Base-by-base conservation (phyloP, 1,140 invertebrate genomes). In the Limonius californicus region DNA sequence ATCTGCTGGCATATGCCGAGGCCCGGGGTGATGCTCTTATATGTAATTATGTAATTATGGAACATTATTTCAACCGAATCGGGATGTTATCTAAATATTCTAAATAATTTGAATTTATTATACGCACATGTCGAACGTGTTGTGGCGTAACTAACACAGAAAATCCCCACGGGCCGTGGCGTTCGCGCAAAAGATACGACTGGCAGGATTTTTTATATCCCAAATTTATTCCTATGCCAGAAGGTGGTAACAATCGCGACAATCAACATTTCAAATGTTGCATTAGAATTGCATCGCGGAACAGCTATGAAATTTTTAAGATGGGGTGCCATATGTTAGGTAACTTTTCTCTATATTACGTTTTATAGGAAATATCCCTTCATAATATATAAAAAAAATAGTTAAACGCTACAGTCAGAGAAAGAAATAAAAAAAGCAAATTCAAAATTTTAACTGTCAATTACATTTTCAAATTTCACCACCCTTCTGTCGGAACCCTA, bases 21-120 rank as follows among this genome's bases (percentile, higher is more conserved):
- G 7, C 45, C 19, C 50, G 35, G 23, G 58, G 58, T 60, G 45
- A 60, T 60, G 19, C 47, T 30, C 21, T 59, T 27, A 15, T 23
- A 20, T 60, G 58, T 60, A 43, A 60, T 60, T 60, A 60, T 60
- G 58, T 60, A 60, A 60, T 60, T 60, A 60, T 53, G 45, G 45
- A 27, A 35, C 58, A 60, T 60, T 60, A 60, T 60, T 60, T 60
- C 47, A 27, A 54, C 27, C 39, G 23, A 39, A 54, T 50, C 42
- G 27, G 18, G 30, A 60, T 45, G 27, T 7, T 54, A 60, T 60
- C 58, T 27, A 53, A 60, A 60, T 54, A 50, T 50, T 50, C 45
- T 50, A 50, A 50, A 50, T 50, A 50, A 50, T 50, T 50, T 50
- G 45, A 50, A 50, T 50, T 50, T 50, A 50, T 50, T 50, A 50